Conservation (phyloP, 2,113 vertebrate species). For the Australoheros scitulus region DNA sequence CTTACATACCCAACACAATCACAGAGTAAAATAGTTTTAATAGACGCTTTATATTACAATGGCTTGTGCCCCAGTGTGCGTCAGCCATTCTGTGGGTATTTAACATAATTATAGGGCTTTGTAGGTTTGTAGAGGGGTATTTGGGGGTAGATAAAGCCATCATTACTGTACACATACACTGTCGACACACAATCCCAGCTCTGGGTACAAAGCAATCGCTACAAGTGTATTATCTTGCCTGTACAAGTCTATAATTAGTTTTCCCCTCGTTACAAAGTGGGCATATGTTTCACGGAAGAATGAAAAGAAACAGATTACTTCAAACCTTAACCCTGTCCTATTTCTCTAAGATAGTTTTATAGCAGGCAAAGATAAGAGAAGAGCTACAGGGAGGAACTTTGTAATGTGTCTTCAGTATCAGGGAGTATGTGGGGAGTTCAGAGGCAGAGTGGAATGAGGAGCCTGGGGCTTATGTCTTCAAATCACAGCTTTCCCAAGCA, state of each 20-base stretch:
- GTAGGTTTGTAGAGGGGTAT: slow-evolving; percentile 60
- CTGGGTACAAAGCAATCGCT: slow-evolving; percentile 69
- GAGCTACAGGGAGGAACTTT: slow-evolving; percentile 70
- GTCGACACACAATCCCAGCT: slow-evolving; percentile 46
- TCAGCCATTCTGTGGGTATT: slow-evolving; percentile 56
- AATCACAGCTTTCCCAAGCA: slow-evolving; percentile 67
- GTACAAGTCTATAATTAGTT: slow-evolving; percentile 79
- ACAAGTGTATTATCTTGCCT: slow-evolving; percentile 74
- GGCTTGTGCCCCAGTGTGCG: slow-evolving; percentile 27
- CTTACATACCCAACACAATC: slow-evolving; percentile 37
- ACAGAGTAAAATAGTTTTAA: slow-evolving; percentile 42
- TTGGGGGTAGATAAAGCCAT: slow-evolving; percentile 63
- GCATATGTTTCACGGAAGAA: slow-evolving; percentile 76
- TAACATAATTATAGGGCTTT: slow-evolving; percentile 68
- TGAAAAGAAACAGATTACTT: slow-evolving; percentile 73
- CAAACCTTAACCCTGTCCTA: slow-evolving; percentile 71
- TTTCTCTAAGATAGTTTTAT: slow-evolving; percentile 71
- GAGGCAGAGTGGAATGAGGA: slow-evolving; percentile 64
- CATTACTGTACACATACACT: slow-evolving; percentile 65
- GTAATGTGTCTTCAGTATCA: slow-evolving; percentile 72
- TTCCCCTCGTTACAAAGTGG: slow-evolving; percentile 68
- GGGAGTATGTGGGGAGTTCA: slow-evolving; percentile 57
- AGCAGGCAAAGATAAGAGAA: slow-evolving; percentile 70
- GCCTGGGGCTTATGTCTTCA: slow-evolving; percentile 68
- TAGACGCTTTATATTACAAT: slow-evolving; percentile 16